These are phyloP conservation scores for Macropus fuliginosus DNA, from an alignment of 2,797 vertebrate genomes.

Conservation along the genomic window DNA sequence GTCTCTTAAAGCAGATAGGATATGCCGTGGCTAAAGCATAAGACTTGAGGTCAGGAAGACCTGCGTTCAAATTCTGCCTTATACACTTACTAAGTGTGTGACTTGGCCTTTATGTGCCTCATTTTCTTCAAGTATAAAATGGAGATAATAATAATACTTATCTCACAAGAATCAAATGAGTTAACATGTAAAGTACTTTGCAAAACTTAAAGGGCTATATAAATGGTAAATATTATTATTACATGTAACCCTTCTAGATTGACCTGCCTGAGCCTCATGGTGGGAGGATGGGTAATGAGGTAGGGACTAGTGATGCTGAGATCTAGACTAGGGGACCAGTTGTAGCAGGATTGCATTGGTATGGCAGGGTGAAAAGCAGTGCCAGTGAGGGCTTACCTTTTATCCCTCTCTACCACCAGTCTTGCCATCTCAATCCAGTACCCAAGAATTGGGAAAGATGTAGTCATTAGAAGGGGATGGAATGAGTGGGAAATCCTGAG, in stretches of 20 bases:
- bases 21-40: background rate
- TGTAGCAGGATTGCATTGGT: background rate
- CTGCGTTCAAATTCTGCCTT: background rate
- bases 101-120: background rate
- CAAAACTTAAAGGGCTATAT: background rate
- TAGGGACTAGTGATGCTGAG: background rate
- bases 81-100: background rate
- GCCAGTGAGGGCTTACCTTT: background rate
- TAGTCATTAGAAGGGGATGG: background rate
- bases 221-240: background rate
- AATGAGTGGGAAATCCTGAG: background rate
- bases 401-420: background rate
- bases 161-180: background rate
- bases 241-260: background rate
- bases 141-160: background rate
- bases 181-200: background rate
- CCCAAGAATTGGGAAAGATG: background rate
- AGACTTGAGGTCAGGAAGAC: background rate
- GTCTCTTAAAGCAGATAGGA: background rate
- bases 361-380: background rate
- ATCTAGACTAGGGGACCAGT: background rate
- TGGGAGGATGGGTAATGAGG: background rate
- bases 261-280: background rate
- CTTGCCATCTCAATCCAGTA: background rate
- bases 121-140: too few relatives aligned